phyloP scores from a whole-genome alignment of 2,113 vertebrate species.

The Crocuta crocuta region DNA sequence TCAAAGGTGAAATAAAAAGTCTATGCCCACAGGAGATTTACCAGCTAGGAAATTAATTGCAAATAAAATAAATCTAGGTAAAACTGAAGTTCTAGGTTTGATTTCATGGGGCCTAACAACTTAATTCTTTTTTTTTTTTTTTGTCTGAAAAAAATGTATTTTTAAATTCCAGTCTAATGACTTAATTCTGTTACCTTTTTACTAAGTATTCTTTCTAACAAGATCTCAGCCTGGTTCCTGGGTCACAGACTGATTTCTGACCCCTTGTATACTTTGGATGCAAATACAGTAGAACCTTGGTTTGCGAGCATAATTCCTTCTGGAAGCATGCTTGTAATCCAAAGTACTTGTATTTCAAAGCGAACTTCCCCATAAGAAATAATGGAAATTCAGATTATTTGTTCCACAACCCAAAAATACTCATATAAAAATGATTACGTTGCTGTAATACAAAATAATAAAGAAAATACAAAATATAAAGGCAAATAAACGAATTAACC shows the following conservation, averaged over 20 bases:
- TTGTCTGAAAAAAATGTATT: neutral
- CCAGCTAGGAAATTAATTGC: neutral
- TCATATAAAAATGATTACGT: no score
- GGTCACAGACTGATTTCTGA: constrained; percentile 4
- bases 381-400: no score
- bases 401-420: no score
- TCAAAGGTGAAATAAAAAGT: constrained; percentile 25
- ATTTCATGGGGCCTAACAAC: neutral
- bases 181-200: neutral
- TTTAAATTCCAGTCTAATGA: neutral
- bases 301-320: no score
- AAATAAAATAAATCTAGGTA: constrained; percentile 46
- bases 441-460: no score
- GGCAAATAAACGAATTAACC: no score
- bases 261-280: neutral
- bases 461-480: no score
- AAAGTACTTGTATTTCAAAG: no score
- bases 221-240: neutral
- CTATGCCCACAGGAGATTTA: neutral
- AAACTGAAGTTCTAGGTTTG: constrained; percentile 9
- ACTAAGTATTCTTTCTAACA: neutral
- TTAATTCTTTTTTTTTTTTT: neutral
- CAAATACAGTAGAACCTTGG: neutral
- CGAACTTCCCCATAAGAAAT: no score
- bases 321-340: no score